Base-by-base conservation (phyloP, 2,797 vertebrate genomes). In the Neosilurus mollespiculum region DNA sequence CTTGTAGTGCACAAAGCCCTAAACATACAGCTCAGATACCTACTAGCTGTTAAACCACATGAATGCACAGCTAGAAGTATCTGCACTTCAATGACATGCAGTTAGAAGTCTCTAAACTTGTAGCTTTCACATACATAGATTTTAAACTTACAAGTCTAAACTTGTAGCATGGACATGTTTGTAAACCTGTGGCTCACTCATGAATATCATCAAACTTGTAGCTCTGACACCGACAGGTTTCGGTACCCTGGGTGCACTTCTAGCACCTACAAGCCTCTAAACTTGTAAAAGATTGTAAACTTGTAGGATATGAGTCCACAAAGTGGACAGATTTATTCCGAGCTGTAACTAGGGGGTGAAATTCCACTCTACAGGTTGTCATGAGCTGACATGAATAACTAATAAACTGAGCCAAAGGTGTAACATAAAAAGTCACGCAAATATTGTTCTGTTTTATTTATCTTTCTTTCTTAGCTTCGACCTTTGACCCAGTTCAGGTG, bases 401-500 rank as follows among this genome's bases (percentile, higher is more conserved):
- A 69, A 58, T 80, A 34, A 37, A 58, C 65, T 15, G 3, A 59
- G 12, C 26, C 58, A 58, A 49, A 64, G 62, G 58, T 49, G 76
- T 76, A n/a, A 76, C 18, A 37, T 24, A 78, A 54, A 69, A 43
- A 16, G 12, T 26, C 15, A 9, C 8, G 20, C 56, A 43, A 77
- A 61, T 34, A 53, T 43, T 49, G 14, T n/a, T 12, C 14, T 62
- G 59, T 15, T 4, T 4, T 20, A 5, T 8, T 49, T 61, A 16
- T 78, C 24, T 49, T 64, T 22, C 37, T 78, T 71, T 71, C 78
- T 79, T 22, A 51, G 80, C 83, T 81, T 64, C 81, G 71, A 86
- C 83, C 85, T 70, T 77, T 82, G 71, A 78, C 85, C 70, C 78
- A 62, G 70, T 80, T 72, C 73, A 84, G 80, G 75, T 81, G 64